Percentiles rank a stretch among this genome's conserved stretches.
Conservation (phyloP, 2,797 vertebrate genomes). For the Silurus lanzhouensis region DNA sequence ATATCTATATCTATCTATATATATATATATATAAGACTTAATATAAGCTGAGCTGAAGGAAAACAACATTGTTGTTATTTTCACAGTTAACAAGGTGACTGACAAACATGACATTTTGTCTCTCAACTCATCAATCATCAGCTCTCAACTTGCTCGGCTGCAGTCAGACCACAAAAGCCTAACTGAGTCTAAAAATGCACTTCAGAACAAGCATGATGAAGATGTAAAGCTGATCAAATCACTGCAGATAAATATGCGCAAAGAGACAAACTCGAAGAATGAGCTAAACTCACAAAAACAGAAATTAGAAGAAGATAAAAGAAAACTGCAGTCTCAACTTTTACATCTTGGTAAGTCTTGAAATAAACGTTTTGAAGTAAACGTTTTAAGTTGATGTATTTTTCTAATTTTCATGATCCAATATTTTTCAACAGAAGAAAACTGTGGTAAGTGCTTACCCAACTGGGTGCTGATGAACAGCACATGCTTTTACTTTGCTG, state of each 20-base stretch:
- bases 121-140: conserved; percentile 26
- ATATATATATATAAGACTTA: too few relatives aligned
- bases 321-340: conserved; percentile 42
- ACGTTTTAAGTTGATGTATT: not conserved
- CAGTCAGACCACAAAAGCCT: conserved; percentile 56
- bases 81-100: conserved; percentile 60
- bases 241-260: conserved; percentile 26
- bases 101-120: conserved; percentile 41
- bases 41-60: not conserved
- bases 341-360: conserved; percentile 32
- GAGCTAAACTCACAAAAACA: conserved; percentile 50
- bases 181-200: conserved; percentile 33
- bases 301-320: conserved; percentile 41
- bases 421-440: conserved; percentile 59
- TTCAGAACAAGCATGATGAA: conserved; percentile 46
- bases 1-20: too few relatives aligned
- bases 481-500: conserved; percentile 67
- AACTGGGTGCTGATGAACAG: conserved; percentile 61
- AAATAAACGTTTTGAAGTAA: not conserved
- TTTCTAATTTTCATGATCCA: not conserved
- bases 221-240: conserved; percentile 27
- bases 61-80: not conserved
- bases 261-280: conserved; percentile 44
- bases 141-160: conserved; percentile 60
- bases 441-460: conserved; percentile 62